Base-by-base conservation (phyloP, 2,113 vertebrate species). In the Hippocampus barbouri region DNA sequence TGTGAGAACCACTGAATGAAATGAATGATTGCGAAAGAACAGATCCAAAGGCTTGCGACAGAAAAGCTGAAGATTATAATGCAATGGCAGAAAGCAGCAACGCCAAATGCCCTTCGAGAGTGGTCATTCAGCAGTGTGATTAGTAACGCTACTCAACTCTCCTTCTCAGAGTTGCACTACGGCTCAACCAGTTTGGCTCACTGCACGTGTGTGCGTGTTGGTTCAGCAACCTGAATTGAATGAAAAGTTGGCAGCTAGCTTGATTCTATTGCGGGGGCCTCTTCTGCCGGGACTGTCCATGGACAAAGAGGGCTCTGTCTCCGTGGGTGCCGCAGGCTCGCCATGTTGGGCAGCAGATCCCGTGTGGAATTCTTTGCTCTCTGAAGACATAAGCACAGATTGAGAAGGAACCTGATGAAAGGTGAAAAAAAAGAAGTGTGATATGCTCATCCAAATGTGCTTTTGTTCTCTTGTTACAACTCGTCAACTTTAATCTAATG, bases 191-290 rank as follows among this genome's bases (percentile, higher is more conserved):
- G 47, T 70, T 43, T 54, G 72, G 49, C 40, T 66, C 68, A 69
- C 45, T 10, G 18, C 43, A 8, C 6, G 14, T 30, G 57, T 25
- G 47, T 25, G 57, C 18, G 41, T 14, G 38, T 0, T 3, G 49
- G 54, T 61, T 83, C 93, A 96, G 82, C 94, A 91, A 86, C 92
- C 80, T 74, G 94, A 90, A 4, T 94, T 91, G 83, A 96, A 92
- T n/a, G 96, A 96, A 68, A 99, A 99, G 81, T 98, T 99, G 73
- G 96, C 97, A 67, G 97, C 97, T 74, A 99, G 90, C 86, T 93
- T 96, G 60, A 98, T 94, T 90, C 93, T 93, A 86, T 86, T 96
- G 85, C 97, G 95, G 53, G 91, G 80, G 40, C 92, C 91, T 88
- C 93, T 96, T 90, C 91, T 96, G 87, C 92, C 91, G 62, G 97